phyloP scores from a whole-genome alignment of 1,140 invertebrate species.

The Asobara japonica region DNA sequence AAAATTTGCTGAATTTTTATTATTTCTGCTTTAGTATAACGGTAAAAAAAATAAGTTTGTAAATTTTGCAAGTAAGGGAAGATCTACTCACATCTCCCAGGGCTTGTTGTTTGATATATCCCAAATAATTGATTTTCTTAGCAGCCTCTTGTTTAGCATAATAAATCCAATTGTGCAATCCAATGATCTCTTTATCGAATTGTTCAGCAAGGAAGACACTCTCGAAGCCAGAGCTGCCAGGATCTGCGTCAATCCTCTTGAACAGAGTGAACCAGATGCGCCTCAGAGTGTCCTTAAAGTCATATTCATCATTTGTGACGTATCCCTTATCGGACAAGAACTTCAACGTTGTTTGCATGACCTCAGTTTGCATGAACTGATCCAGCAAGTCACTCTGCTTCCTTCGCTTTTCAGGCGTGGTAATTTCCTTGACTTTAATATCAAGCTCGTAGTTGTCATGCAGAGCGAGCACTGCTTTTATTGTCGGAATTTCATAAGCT shows the following conservation, averaged over 20 bases:
- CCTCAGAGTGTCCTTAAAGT: constrained; percentile 65
- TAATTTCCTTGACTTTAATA: constrained; percentile 66
- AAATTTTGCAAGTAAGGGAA: neutral
- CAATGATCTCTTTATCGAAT: constrained; percentile 68
- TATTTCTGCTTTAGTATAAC: too few species aligned
- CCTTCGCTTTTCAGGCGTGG: constrained; percentile 67
- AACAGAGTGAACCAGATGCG: constrained; percentile 70
- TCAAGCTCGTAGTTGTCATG: constrained; percentile 67
- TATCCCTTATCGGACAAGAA: constrained; percentile 69
- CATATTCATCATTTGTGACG: constrained; percentile 59
- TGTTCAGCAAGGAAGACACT: constrained; percentile 72
- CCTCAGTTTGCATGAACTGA: constrained; percentile 68
- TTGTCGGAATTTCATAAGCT: constrained; percentile 62
- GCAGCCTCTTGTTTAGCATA: constrained; percentile 68
- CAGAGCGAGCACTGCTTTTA: constrained; percentile 60
- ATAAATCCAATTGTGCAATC: constrained; percentile 73
- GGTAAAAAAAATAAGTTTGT: too few species aligned
- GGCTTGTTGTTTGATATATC: constrained; percentile 65
- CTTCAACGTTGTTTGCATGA: constrained; percentile 70
- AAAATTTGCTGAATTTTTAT: too few species aligned
- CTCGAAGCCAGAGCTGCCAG: constrained; percentile 71
- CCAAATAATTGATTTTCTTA: constrained; percentile 68
- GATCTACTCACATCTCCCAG: constrained; percentile 62
- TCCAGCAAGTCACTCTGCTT: constrained; percentile 71
- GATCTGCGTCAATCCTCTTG: constrained; percentile 64